These are phyloP conservation scores for Kryptolebias ocellatus DNA, from an alignment of 2,797 vertebrate species.

Conservation along the genomic window DNA sequence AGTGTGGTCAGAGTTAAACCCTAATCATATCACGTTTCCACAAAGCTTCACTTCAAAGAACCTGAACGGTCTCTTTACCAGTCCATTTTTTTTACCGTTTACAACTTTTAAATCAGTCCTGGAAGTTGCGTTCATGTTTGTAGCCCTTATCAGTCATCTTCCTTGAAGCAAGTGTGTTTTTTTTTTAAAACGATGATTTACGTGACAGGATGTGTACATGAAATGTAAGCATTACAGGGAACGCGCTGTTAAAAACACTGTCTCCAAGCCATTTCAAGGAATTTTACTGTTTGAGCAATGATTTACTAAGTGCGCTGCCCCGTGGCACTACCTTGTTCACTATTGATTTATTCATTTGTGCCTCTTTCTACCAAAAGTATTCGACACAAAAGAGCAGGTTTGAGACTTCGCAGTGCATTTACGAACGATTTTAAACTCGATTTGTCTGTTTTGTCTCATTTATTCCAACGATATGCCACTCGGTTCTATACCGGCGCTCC, in stretches of 20 bases:
- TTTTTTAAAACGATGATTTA: not conserved
- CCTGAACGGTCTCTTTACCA: too few relatives aligned
- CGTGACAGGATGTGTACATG: not conserved
- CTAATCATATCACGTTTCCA: too few relatives aligned
- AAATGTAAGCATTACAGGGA: not conserved
- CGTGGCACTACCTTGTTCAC: not conserved
- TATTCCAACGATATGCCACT: not conserved
- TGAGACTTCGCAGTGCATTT: not conserved
- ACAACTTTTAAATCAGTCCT: too few relatives aligned
- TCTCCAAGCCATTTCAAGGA: not conserved
- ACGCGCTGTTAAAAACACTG: not conserved
- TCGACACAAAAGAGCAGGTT: slow-evolving; percentile 2
- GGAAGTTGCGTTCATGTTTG: too few relatives aligned
- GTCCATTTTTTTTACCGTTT: too few relatives aligned
- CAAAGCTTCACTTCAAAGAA: too few relatives aligned
- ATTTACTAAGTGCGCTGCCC: slow-evolving; percentile 15
- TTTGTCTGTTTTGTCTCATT: not conserved
- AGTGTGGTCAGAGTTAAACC: too few relatives aligned
- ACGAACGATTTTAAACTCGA: not conserved
- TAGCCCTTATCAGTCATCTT: too few relatives aligned
- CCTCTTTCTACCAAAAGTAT: slow-evolving; percentile 1
- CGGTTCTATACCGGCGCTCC: not conserved
- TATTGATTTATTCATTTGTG: slow-evolving; percentile 26
- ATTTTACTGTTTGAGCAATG: not conserved
- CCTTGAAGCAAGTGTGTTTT: too few relatives aligned